A percentile compares a stretch with the other conserved stretches of the same genome.
Conservation (phyloP, 2,113 vertebrate species). For the Gorsachius goisagi region DNA sequence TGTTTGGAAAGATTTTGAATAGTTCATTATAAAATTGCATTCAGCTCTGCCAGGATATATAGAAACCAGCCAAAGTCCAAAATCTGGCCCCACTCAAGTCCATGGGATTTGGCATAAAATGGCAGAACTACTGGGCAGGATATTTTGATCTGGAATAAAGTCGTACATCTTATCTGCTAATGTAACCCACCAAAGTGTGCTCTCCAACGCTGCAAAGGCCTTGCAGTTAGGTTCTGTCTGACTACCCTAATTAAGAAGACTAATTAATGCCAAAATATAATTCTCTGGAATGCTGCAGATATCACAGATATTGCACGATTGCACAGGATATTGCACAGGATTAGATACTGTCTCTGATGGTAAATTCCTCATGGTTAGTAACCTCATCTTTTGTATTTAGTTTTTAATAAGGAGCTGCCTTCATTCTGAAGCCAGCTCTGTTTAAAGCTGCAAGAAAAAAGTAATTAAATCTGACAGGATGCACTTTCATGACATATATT, state of each 20-base stretch:
- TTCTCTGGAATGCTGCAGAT: conserved; percentile 38
- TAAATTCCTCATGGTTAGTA: conserved; percentile 44
- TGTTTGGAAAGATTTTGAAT: conserved; percentile 30
- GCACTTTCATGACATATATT: conserved; percentile 22
- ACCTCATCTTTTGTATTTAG: conserved; percentile 29
- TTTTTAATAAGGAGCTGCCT: conserved; percentile 50
- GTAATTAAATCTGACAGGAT: conserved; percentile 51
- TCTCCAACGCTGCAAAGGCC: neutral
- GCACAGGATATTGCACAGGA: conserved; percentile 57
- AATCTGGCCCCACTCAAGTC: neutral
- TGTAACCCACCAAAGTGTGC: neutral
- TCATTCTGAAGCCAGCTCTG: conserved; percentile 37
- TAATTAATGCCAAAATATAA: conserved; percentile 25
- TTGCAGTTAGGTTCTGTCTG: neutral
- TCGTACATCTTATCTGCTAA: neutral
- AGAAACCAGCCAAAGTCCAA: neutral
- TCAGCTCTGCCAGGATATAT: neutral
- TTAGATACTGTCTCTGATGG: conserved; percentile 53
- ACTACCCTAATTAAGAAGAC: neutral
- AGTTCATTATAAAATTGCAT: conserved; percentile 27
- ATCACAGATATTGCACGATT: conserved; percentile 25
- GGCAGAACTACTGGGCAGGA: conserved; percentile 7
- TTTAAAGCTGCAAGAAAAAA: conserved; percentile 42
- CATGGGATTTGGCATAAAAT: neutral
- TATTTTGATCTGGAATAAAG: neutral